Percentiles rank a stretch among this genome's conserved stretches.
These are phyloP conservation scores for Sylvietta virens DNA, from an alignment of 2,113 vertebrate genomes.

Conservation along the genomic window DNA sequence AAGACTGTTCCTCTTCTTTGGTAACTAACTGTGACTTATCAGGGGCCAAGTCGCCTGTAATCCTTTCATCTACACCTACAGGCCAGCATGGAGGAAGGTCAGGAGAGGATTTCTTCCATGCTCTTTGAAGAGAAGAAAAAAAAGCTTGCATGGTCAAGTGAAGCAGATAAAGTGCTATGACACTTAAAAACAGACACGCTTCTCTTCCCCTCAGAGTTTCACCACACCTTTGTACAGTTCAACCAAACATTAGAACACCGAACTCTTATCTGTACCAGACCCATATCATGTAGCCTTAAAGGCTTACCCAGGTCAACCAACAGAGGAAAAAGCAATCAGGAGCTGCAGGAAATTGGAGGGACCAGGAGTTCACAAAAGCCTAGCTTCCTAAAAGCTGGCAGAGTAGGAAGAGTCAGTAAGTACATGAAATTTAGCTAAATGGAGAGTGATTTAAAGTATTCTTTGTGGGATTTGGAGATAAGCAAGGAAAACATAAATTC, in stretches of 20 bases:
- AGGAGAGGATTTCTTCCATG: background rate
- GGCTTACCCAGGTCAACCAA: background rate
- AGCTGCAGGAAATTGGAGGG: background rate
- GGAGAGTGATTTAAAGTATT: background rate
- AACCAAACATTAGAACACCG: background rate
- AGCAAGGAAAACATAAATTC: background rate
- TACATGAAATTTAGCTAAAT: background rate
- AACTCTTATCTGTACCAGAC: background rate
- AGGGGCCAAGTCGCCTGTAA: background rate
- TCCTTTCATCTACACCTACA: background rate
- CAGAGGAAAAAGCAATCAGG: background rate
- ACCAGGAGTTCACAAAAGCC: background rate
- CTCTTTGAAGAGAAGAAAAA: background rate
- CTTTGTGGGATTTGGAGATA: conserved; percentile 31
- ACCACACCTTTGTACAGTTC: background rate
- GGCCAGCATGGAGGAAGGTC: background rate
- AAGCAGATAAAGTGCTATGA: background rate
- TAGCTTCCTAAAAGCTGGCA: background rate
- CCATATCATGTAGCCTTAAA: background rate
- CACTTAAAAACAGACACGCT: background rate
- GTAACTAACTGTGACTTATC: background rate
- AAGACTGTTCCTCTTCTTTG: background rate
- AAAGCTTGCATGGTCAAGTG: background rate
- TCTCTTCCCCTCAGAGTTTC: background rate
- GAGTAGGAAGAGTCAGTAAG: background rate